phyloP scores from a whole-genome alignment of 2,888 invertebrate species.

The Hydriomena furcata region DNA sequence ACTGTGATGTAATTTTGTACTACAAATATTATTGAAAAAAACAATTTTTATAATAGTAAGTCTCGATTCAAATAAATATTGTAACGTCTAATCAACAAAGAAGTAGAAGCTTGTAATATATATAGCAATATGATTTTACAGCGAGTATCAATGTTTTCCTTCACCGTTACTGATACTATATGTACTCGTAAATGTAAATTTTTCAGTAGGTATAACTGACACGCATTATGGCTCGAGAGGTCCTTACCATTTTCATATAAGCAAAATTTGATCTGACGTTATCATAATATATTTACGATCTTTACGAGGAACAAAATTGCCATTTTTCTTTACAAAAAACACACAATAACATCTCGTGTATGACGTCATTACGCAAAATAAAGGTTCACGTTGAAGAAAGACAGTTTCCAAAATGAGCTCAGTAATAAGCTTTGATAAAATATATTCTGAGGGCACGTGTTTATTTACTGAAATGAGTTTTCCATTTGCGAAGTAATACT shows the following conservation, averaged over 20 bases:
- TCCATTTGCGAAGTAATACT: conserved; percentile 28
- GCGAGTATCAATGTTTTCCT: too few species aligned
- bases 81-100: too few species aligned
- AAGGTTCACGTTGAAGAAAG: conserved; percentile 24
- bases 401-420: conserved; percentile 28
- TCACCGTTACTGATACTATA: too few species aligned
- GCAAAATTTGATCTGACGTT: conserved; percentile 18
- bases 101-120: too few species aligned
- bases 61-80: too few species aligned
- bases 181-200: too few species aligned
- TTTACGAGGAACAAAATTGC: conserved; percentile 26
- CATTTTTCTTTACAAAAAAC: conserved; percentile 24
- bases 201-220: too few species aligned
- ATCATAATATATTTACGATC: conserved; percentile 23
- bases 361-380: conserved; percentile 30
- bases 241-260: not conserved
- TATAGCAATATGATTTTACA: too few species aligned
- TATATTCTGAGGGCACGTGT: conserved; percentile 27
- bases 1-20: too few species aligned
- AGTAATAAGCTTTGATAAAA: conserved; percentile 32
- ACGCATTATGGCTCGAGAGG: too few species aligned
- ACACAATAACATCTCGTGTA: conserved; percentile 29
- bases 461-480: conserved; percentile 32
- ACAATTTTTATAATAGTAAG: too few species aligned
- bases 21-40: too few species aligned